Conservation (phyloP, 1,140 invertebrate species). For the Triops cancriformis region DNA sequence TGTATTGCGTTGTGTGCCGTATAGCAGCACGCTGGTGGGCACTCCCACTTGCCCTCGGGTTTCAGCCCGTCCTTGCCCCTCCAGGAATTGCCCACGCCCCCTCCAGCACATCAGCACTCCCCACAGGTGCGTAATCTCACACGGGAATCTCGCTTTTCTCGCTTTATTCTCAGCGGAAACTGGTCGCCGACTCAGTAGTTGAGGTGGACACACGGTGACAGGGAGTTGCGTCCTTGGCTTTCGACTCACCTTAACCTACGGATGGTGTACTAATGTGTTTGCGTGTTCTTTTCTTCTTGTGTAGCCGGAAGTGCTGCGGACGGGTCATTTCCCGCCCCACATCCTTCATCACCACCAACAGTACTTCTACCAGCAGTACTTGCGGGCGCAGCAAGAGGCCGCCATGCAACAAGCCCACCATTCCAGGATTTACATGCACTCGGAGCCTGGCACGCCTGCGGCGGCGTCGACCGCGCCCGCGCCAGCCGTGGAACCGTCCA, state of each 20-base stretch:
- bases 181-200: too few relatives aligned
- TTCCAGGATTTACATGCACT: background rate
- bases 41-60: conserved; percentile 8
- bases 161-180: too few relatives aligned
- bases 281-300: background rate
- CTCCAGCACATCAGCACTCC: conserved; percentile 26
- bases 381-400: background rate
- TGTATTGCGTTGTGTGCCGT: background rate
- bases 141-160: too few relatives aligned
- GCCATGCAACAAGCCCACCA: background rate
- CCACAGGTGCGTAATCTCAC: background rate
- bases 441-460: background rate
- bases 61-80: conserved; percentile 11
- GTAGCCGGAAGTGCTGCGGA: background rate
- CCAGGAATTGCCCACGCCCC: conserved; percentile 23
- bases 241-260: background rate
- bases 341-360: background rate
- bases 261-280: background rate
- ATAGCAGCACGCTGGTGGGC: background rate
- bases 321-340: background rate
- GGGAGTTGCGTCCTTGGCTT: too few relatives aligned
- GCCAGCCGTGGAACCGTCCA: background rate
- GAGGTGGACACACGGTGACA: too few relatives aligned
- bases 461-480: background rate
- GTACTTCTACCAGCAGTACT: conserved; percentile 5